These are phyloP conservation scores for Ruditapes philippinarum DNA, from an alignment of 1,140 invertebrate species.

Conservation along the genomic window DNA sequence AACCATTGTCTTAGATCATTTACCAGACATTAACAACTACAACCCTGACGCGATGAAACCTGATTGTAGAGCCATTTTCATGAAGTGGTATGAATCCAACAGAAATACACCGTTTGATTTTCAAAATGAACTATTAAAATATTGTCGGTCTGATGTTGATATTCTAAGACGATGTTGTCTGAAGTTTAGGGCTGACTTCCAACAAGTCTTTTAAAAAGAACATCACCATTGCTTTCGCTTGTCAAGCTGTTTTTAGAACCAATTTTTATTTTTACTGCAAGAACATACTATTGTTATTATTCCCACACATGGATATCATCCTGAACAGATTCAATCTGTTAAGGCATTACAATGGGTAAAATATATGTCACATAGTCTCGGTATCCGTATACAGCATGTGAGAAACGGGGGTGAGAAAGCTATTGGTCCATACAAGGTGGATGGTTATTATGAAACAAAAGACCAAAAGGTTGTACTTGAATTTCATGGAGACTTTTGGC, in stretches of 20 bases:
- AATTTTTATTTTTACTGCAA: slow-evolving; percentile 41
- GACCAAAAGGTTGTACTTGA: slow-evolving; percentile 52
- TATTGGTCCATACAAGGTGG: slow-evolving; percentile 39
- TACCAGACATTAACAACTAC: slow-evolving; percentile 29
- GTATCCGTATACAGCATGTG: slow-evolving; percentile 49
- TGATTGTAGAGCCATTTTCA: slow-evolving; percentile 1
- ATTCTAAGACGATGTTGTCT: slow-evolving; percentile 30
- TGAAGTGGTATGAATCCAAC: slow-evolving; percentile 48
- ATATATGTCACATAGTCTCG: slow-evolving; percentile 30
- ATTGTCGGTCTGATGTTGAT: slow-evolving; percentile 61
- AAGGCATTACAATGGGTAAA: slow-evolving; percentile 20
- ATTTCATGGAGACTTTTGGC: slow-evolving; percentile 71
- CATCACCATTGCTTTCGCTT: slow-evolving; percentile 44
- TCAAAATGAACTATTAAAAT: slow-evolving; percentile 9
- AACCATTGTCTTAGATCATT: neutral
- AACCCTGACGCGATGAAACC: slow-evolving; percentile 36
- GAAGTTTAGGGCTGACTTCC: slow-evolving; percentile 16
- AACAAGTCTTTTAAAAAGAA: slow-evolving; percentile 10
- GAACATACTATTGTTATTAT: neutral
- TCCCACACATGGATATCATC: slow-evolving; percentile 23
- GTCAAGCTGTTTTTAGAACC: slow-evolving; percentile 6
- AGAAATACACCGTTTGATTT: slow-evolving; percentile 46
- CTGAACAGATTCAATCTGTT: neutral
- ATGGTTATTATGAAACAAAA: slow-evolving; percentile 36
- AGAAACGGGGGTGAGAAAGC: slow-evolving; percentile 39